Conservation (phyloP, 2,797 vertebrate genomes). For the Premnoplex brunnescens region DNA sequence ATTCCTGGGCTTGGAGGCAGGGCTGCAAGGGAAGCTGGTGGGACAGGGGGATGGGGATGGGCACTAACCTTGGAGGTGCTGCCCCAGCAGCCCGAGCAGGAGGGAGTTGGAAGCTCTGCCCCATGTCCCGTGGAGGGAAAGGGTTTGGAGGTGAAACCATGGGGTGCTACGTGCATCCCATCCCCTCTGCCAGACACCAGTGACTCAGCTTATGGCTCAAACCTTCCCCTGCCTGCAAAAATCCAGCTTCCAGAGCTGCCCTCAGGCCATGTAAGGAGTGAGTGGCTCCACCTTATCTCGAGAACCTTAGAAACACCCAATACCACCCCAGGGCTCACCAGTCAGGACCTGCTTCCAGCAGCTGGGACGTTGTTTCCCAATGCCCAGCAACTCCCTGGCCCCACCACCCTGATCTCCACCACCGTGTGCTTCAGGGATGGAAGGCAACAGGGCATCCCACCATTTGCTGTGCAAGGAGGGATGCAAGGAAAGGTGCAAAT, state of each 20-base stretch:
- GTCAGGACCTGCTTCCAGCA: neutral
- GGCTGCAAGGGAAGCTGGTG: neutral
- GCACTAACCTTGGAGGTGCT: neutral
- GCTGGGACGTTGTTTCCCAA: neutral
- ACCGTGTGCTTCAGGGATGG: too few relatives aligned
- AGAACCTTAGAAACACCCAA: neutral
- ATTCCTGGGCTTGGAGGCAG: neutral
- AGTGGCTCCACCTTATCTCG: neutral
- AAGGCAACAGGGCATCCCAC: neutral
- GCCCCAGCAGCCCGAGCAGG: fast-evolving
- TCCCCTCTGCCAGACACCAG: neutral
- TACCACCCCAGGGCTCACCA: neutral
- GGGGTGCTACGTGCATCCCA: neutral
- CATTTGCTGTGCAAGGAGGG: fast-evolving
- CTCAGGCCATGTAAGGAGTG: neutral
- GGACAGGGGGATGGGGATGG: neutral
- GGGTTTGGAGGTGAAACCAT: neutral
- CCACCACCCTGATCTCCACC: neutral
- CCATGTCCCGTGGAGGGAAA: fast-evolving
- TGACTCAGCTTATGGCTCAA: neutral
- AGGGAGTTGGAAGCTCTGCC: neutral
- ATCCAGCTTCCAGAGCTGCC: neutral
- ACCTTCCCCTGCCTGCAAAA: neutral
- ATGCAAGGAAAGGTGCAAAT: fast-evolving
- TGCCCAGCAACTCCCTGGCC: neutral